phyloP scores from a whole-genome alignment of 2,888 invertebrate genomes.

The Leucophora obtusa region DNA sequence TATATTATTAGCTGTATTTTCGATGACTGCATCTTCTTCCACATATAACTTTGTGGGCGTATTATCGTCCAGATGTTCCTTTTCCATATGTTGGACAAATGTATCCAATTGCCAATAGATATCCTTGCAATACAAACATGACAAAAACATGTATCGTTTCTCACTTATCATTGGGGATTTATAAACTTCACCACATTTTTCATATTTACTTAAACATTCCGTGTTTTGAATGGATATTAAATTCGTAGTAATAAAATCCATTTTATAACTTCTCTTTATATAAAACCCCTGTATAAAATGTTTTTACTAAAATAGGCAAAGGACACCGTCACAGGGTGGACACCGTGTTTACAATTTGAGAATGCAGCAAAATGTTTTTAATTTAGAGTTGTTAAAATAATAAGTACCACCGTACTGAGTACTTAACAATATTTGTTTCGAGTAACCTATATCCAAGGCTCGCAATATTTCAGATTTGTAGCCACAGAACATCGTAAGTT shows the following conservation, averaged over 20 bases:
- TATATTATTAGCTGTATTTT: neutral
- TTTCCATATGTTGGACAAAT: slow-evolving; percentile 39
- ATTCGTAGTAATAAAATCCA: too few species aligned
- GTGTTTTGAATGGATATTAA: neutral
- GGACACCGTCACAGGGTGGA: too few species aligned
- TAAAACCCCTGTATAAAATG: neutral
- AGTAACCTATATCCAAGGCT: too few species aligned
- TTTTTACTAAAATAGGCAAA: too few species aligned
- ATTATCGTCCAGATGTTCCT: neutral
- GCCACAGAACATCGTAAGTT: too few species aligned
- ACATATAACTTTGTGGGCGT: slow-evolving; percentile 1
- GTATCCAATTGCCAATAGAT: slow-evolving; percentile 38
- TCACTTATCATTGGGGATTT: slow-evolving; percentile 40
- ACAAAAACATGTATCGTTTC: slow-evolving; percentile 38
- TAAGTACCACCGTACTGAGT: too few species aligned
- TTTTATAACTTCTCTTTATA: too few species aligned
- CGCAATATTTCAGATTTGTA: too few species aligned
- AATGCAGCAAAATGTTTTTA: too few species aligned
- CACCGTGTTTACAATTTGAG: too few species aligned
- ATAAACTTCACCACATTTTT: slow-evolving; percentile 54
- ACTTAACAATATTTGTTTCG: too few species aligned
- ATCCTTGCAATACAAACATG: slow-evolving; percentile 47
- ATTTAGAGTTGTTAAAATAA: too few species aligned
- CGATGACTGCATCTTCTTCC: neutral
- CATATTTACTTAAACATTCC: slow-evolving; percentile 30